phyloP scores from a whole-genome alignment of 2,888 invertebrate genomes.

The Drosophila niveifrons region DNA sequence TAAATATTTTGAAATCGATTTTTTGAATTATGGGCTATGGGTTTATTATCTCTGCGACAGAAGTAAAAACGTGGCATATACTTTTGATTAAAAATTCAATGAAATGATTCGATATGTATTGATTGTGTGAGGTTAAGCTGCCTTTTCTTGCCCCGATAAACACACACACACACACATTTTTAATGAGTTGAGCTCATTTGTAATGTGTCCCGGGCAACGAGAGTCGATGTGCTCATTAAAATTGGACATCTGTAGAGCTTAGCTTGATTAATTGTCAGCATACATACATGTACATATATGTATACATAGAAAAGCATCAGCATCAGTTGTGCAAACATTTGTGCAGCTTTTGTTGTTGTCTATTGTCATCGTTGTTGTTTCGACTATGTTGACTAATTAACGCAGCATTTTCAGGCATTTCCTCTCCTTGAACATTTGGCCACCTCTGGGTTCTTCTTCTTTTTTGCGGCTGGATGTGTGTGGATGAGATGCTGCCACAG shows the following conservation, averaged over 20 bases:
- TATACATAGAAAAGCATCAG: conserved; percentile 40
- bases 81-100: conserved; percentile 3
- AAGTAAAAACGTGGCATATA: not conserved
- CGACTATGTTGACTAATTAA: conserved; percentile 64
- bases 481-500: conserved; percentile 24
- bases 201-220: conserved; percentile 35
- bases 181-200: conserved; percentile 40
- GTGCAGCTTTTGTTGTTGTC: conserved; percentile 36
- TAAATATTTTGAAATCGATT: too few species aligned
- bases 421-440: conserved; percentile 26
- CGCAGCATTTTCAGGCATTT: conserved; percentile 51
- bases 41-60: too few species aligned
- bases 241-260: conserved; percentile 47
- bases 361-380: not conserved
- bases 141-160: conserved; percentile 18
- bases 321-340: conserved; percentile 52
- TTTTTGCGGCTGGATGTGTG: conserved; percentile 2
- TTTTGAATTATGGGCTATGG: too few species aligned
- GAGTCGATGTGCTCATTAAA: conserved; percentile 55
- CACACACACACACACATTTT: conserved; percentile 9
- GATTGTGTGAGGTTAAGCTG: conserved; percentile 9
- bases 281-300: conserved; percentile 2
- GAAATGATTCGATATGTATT: conserved; percentile 3
- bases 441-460: conserved; percentile 7
- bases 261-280: conserved; percentile 56